phyloP scores from a whole-genome alignment of 2,113 vertebrate species.

The Thryonomys swinderianus region DNA sequence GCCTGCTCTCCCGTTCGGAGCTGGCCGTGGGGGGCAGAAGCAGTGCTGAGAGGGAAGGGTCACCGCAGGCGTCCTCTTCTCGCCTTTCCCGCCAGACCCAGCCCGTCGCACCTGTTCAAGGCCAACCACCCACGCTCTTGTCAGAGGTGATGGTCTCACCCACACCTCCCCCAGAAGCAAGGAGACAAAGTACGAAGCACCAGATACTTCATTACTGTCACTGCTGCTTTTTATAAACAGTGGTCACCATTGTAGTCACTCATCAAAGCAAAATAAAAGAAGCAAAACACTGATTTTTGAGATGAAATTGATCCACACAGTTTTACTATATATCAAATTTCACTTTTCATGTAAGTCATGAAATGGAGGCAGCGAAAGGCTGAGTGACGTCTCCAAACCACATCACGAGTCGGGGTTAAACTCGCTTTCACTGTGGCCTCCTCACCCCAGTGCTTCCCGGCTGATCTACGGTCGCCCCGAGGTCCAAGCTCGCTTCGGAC shows the following conservation, averaged over 20 bases:
- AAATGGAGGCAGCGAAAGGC: background rate
- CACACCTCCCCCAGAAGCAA: background rate
- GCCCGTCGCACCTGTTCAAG: background rate
- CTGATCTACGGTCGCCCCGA: background rate
- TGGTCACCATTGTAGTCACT: background rate
- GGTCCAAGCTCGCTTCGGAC: background rate
- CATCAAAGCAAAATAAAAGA: conserved; percentile 20
- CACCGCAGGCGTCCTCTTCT: background rate
- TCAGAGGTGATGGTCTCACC: background rate
- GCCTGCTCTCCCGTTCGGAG: background rate
- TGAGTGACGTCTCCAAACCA: background rate
- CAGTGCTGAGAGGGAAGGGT: background rate
- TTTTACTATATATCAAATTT: background rate
- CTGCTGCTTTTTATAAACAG: background rate
- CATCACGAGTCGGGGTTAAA: background rate
- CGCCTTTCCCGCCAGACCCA: background rate
- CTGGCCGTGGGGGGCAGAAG: background rate
- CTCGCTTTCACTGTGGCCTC: background rate
- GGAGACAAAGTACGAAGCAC: background rate
- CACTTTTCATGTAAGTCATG: background rate
- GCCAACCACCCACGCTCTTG: background rate
- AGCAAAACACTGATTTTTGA: background rate
- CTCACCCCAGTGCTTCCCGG: background rate
- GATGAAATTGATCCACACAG: background rate
- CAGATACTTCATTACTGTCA: background rate